These are phyloP conservation scores for Priapulus caudatus DNA, from an alignment of 2,888 invertebrate genomes.

Conservation along the genomic window DNA sequence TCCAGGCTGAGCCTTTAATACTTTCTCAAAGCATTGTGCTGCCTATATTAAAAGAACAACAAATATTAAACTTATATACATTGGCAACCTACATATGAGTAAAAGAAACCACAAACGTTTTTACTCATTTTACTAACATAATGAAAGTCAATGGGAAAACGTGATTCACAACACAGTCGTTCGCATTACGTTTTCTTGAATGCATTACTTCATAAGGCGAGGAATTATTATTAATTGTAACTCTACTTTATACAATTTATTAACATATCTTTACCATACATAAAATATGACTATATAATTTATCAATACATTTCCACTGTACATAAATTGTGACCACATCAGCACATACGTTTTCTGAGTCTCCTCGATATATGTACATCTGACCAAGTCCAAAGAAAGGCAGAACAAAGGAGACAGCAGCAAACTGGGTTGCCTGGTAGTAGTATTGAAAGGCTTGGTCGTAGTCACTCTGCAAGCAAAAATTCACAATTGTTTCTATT, in stretches of 20 bases:
- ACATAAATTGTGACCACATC: too few relatives aligned
- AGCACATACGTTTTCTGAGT: conserved; percentile 54
- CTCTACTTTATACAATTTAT: too few relatives aligned
- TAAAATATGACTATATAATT: too few relatives aligned
- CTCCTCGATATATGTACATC: conserved; percentile 96
- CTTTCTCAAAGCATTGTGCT: conserved; percentile 95
- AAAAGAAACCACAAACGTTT: background rate
- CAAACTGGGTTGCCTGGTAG: conserved; percentile 89
- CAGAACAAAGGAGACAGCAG: conserved; percentile 81
- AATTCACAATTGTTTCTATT: too few relatives aligned
- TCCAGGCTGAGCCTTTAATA: conserved; percentile 87
- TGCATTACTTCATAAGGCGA: too few relatives aligned
- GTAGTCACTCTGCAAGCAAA: conserved; percentile 54
- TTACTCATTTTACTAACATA: background rate
- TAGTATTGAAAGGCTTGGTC: conserved; percentile 98
- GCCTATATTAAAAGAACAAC: conserved; percentile 50
- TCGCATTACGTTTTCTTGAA: too few relatives aligned
- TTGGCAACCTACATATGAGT: too few relatives aligned
- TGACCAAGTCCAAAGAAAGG: conserved; percentile 97
- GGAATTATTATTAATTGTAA: background rate
- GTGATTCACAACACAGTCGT: too few relatives aligned
- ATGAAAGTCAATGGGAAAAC: too few relatives aligned
- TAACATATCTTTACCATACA: too few relatives aligned
- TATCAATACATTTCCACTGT: too few relatives aligned
- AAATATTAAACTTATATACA: conserved; percentile 15